Conservation (phyloP, 1,140 invertebrate genomes). For the Drosophila kikkawai region DNA sequence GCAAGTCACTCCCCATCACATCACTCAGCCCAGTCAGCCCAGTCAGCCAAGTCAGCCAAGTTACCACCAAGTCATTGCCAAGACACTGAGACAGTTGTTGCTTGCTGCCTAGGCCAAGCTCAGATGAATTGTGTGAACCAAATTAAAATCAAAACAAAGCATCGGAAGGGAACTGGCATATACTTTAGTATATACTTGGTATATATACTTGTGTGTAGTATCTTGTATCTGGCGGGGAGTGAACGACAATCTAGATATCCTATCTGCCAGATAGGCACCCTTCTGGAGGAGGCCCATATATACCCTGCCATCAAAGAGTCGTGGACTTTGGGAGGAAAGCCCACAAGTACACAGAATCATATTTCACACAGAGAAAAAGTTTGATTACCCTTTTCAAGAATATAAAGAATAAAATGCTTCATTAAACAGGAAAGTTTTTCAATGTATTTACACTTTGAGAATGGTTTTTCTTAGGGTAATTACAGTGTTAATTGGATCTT, state of each 20-base stretch:
- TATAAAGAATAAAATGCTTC: background rate
- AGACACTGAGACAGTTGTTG: slow-evolving; percentile 58
- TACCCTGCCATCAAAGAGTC: slow-evolving; percentile 47
- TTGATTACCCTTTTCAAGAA: background rate
- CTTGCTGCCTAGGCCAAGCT: slow-evolving; percentile 74
- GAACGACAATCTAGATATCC: slow-evolving; percentile 48
- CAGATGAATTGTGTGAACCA: slow-evolving; percentile 82
- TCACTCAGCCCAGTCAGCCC: slow-evolving; percentile 68
- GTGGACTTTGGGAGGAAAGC: slow-evolving; percentile 52
- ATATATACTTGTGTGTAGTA: background rate
- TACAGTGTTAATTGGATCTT: background rate
- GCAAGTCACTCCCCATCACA: slow-evolving; percentile 78
- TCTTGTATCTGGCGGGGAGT: background rate
- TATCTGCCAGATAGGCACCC: slow-evolving; percentile 12
- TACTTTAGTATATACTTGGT: background rate
- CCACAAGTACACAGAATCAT: slow-evolving; percentile 66
- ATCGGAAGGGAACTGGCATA: slow-evolving; percentile 7
- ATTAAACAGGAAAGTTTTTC: background rate
- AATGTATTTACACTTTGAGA: background rate
- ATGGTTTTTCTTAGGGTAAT: background rate
- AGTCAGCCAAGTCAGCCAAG: slow-evolving; percentile 38
- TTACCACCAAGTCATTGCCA: slow-evolving; percentile 47
- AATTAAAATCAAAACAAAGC: slow-evolving; percentile 76
- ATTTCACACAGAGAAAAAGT: slow-evolving; percentile 25
- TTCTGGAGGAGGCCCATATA: background rate